Base-by-base conservation (phyloP, 2,797 vertebrate genomes). In the Novumbra hubbsi region DNA sequence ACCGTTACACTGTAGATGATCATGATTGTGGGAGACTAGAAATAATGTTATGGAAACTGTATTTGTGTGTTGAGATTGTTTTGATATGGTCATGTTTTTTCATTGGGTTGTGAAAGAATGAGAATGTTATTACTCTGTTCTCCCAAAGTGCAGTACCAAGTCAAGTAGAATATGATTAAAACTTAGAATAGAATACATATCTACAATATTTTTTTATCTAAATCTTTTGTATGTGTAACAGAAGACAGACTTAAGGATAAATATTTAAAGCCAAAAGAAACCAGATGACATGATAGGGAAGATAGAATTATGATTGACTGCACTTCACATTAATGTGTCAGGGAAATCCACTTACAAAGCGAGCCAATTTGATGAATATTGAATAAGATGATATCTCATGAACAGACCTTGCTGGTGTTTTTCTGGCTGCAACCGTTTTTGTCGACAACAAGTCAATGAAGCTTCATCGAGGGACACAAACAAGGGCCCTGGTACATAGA, bases 121-220 rank as follows among this genome's bases (percentile, higher is more conserved):
- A 60, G 21, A 60, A 9, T 24, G 21, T 60, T 27, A 27, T 60
- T n/a, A 60, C 17, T 60, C 4, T 60, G n/a, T 60, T 24, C 21
- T 60, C 57, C 57, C 57, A 60, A 21, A 8, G 57, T 27, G 24
- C 19, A 60, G 57, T 60, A 60, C 24, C 11, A 27, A 27, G 21
- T 60, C 21, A 60, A 60, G 57, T 9, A 60, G n/a, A 60, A 60
- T 60, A 27, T 60, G 7, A 60, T 24, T 60, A 24, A 11, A 24
- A 60, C 57, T 60, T 60, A 24, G 27, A 60, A 60, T 60, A 60
- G 57, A 60, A 60, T 52, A 7, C n/a, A 27, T n/a, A n/a, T 60
- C 1, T 60, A 12, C 4, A 24, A 27, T 27, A 24, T n/a, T 60
- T 27, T 12, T n/a, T 11, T 12, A 62, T 14, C 21, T 60, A 27